Conservation (phyloP, 30 jellyfish, hydroid and myxozoan genomes). For the Nemopilema nomurai region DNA sequence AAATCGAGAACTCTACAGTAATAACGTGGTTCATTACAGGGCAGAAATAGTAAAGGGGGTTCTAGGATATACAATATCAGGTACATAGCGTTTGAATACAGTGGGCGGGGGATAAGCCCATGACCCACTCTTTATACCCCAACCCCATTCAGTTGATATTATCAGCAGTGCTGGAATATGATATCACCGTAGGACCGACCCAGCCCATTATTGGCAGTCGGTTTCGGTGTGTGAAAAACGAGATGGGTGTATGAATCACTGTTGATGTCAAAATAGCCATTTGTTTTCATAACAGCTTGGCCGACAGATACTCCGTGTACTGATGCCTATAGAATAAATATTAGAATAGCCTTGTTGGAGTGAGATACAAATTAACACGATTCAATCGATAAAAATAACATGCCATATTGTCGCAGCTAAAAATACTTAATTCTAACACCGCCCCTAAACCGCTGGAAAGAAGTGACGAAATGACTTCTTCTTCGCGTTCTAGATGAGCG, state of each 20-base stretch:
- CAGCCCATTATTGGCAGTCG: not conserved
- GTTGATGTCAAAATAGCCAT: not conserved
- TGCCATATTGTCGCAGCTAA: not conserved
- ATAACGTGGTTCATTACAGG: too few relatives aligned
- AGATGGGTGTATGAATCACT: not conserved
- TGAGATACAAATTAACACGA: not conserved
- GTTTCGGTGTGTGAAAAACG: not conserved
- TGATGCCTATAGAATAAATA: not conserved
- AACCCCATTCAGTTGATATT: too few relatives aligned
- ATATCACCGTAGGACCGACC: not conserved
- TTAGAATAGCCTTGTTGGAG: not conserved
- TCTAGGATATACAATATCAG: too few relatives aligned
- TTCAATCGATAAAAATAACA: not conserved
- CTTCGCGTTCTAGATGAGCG: not conserved
- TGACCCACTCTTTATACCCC: too few relatives aligned
- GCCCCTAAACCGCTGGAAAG: not conserved
- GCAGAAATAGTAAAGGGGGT: too few relatives aligned
- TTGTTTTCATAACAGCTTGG: not conserved
- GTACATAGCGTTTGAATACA: too few relatives aligned
- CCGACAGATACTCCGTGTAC: not conserved
- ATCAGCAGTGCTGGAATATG: too few relatives aligned
- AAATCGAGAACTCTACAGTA: too few relatives aligned
- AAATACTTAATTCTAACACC: not conserved
- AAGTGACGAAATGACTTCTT: not conserved
- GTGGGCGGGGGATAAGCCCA: too few relatives aligned